Evolutionary conservation across 1,140 invertebrate species (phyloP).

Genomic region (Halictus rubicundus): DNA sequence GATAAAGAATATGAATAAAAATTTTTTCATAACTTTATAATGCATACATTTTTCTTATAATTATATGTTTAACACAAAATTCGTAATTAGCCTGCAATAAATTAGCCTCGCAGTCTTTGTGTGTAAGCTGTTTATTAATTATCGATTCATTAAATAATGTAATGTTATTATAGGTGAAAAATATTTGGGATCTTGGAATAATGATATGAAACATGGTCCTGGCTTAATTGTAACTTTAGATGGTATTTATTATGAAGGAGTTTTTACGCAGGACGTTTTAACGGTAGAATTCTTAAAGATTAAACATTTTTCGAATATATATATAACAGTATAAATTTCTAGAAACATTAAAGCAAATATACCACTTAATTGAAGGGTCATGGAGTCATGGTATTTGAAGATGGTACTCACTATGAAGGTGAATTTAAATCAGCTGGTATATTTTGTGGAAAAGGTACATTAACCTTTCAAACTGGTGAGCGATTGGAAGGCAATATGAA

Average conservation of each 20-base stretch:
- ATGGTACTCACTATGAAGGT: constrained; percentile 93
- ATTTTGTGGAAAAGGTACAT: constrained; percentile 89
- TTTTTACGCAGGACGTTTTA: constrained; percentile 89
- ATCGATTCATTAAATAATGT: neutral
- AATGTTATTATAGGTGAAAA: constrained; percentile 86
- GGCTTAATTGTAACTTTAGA: constrained; percentile 93
- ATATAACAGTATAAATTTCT: neutral
- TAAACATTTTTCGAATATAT: constrained; percentile 10
- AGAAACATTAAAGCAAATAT: constrained; percentile 22
- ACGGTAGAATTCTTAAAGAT: constrained; percentile 82
- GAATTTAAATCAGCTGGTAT: constrained; percentile 89
- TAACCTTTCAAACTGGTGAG: constrained; percentile 89
- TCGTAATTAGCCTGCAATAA: neutral
- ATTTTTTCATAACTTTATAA: too few relatives aligned
- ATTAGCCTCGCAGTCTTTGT: neutral
- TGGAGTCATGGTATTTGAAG: constrained; percentile 93
- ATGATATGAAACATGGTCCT: constrained; percentile 89
- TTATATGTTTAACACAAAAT: neutral
- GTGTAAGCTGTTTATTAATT: neutral
- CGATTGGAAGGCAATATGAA: constrained; percentile 84
- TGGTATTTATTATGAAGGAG: constrained; percentile 94
- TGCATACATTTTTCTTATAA: neutral
- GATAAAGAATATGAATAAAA: too few relatives aligned
- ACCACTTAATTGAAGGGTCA: constrained; percentile 82
- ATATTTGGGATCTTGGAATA: constrained; percentile 92